Conservation (phyloP, 2,888 invertebrate species). For the Ischnura elegans region DNA sequence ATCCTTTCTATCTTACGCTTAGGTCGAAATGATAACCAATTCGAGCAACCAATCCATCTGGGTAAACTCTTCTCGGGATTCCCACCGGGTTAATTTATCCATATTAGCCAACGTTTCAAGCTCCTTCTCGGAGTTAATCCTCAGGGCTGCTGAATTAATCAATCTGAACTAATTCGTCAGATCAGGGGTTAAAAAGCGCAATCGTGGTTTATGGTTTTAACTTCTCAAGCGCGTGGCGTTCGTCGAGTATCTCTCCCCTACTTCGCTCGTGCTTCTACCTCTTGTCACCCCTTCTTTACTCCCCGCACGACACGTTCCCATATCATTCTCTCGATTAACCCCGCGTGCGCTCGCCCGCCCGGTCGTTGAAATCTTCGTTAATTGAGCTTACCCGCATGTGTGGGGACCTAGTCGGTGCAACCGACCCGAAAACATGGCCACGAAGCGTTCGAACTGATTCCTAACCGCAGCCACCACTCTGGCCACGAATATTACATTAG, state of each 20-base stretch:
- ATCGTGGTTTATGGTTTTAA: constrained; percentile 4
- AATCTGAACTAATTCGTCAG: background rate
- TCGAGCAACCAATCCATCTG: no score
- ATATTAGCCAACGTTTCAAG: no score
- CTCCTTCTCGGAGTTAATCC: no score
- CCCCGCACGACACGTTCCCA: background rate
- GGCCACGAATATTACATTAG: no score
- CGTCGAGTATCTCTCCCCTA: background rate
- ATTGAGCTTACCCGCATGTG: background rate
- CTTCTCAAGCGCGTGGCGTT: background rate
- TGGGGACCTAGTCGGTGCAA: no score
- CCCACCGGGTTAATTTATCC: no score
- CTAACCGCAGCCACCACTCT: background rate
- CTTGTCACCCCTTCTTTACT: background rate
- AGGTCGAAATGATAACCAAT: no score
- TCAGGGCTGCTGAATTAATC: no score
- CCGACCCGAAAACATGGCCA: background rate
- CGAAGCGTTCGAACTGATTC: background rate
- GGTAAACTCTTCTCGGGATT: no score
- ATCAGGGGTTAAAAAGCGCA: background rate
- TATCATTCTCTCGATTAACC: background rate
- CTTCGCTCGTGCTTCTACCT: background rate
- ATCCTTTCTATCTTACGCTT: no score
- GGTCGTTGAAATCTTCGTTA: constrained; percentile 7
- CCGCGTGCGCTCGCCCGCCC: background rate